These are phyloP conservation scores for Clytia hemisphaerica DNA, from an alignment of 30 jellyfish, hydroid and myxozoan species.

Conservation along the genomic window DNA sequence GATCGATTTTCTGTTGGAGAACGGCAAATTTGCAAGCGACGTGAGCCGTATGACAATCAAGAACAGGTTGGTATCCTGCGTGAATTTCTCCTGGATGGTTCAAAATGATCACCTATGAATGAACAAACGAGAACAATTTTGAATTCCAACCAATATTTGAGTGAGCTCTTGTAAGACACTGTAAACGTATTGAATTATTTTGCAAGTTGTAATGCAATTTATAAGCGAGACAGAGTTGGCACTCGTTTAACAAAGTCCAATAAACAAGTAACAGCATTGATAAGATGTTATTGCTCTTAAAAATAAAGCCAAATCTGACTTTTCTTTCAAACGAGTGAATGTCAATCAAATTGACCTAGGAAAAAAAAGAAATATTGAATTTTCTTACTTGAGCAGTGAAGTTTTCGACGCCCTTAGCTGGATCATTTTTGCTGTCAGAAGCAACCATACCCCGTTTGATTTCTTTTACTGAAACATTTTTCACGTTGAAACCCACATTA, in stretches of 20 bases:
- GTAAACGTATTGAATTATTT: too few relatives aligned
- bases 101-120: slow-evolving; percentile 70
- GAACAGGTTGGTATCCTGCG: slow-evolving; percentile 96
- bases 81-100: slow-evolving; percentile 99
- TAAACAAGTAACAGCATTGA: too few relatives aligned
- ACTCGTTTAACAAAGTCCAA: too few relatives aligned
- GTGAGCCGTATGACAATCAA: slow-evolving; percentile 99
- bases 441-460: slow-evolving; percentile 98
- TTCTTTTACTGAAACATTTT: slow-evolving; percentile 93
- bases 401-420: slow-evolving; percentile 86
- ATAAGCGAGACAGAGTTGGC: too few relatives aligned
- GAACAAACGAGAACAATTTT: neutral
- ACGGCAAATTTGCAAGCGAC: slow-evolving; percentile 92
- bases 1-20: slow-evolving; percentile 63
- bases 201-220: too few relatives aligned
- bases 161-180: too few relatives aligned
- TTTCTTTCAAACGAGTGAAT: too few relatives aligned
- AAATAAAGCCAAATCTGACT: too few relatives aligned
- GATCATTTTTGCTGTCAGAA: slow-evolving; percentile 89
- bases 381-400: slow-evolving; percentile 80
- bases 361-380: neutral
- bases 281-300: too few relatives aligned
- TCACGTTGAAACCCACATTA: slow-evolving; percentile 97
- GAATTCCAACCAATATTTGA: too few relatives aligned
- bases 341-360: too few relatives aligned